These are phyloP conservation scores for Nomada fucata DNA, from an alignment of 2,888 invertebrate species.

Conservation along the genomic window DNA sequence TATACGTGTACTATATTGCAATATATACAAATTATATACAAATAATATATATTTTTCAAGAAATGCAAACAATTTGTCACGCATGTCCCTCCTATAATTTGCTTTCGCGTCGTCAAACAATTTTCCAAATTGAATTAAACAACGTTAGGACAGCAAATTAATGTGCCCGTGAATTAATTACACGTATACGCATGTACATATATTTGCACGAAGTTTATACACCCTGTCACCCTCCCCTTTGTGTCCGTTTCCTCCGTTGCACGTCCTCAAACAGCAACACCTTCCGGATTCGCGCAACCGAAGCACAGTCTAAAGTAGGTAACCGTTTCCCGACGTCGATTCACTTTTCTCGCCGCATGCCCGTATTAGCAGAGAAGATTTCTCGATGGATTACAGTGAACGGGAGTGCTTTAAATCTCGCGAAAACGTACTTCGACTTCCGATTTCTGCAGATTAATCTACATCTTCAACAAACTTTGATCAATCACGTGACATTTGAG, in stretches of 20 bases:
- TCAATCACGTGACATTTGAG: neutral
- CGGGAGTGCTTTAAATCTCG: constrained; percentile 27
- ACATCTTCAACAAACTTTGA: neutral
- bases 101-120: too few species aligned
- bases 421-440: neutral
- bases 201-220: constrained; percentile 15
- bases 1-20: too few species aligned
- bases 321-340: constrained; percentile 50
- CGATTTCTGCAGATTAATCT: neutral
- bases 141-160: too few species aligned
- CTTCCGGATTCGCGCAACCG: constrained; percentile 22
- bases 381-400: constrained; percentile 40
- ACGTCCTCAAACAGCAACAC: constrained; percentile 25
- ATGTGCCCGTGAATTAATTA: constrained; percentile 8
- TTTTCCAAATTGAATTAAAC: too few species aligned
- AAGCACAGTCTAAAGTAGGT: constrained; percentile 28
- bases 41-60: too few species aligned
- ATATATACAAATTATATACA: too few species aligned
- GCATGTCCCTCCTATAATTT: too few species aligned
- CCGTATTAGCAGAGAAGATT: constrained; percentile 40
- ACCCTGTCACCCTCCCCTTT: constrained; percentile 7
- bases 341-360: constrained; percentile 40
- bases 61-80: too few species aligned
- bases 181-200: neutral
- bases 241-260: constrained; percentile 20